A percentile compares a stretch with the other conserved stretches of the same genome.
Conservation (phyloP, 2,888 invertebrate genomes). For the Heterodera filipjevi region DNA sequence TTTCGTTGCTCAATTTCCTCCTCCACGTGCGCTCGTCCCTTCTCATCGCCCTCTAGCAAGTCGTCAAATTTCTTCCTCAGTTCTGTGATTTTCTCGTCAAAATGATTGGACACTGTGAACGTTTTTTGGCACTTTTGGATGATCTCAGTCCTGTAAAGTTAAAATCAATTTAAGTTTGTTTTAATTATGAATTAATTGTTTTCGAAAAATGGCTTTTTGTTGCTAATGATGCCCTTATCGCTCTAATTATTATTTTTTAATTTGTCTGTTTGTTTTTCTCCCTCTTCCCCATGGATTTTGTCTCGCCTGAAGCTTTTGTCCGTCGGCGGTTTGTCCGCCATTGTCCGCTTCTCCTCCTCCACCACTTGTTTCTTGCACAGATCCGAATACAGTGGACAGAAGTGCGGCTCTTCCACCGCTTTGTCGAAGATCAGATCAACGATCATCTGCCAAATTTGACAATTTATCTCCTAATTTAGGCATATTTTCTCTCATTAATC, state of each 20-base stretch:
- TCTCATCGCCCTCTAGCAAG: constrained; percentile 23
- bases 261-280: too few relatives aligned
- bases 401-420: constrained; percentile 51
- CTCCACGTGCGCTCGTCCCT: constrained; percentile 6
- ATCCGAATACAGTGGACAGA: constrained; percentile 49
- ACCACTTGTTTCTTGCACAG: constrained; percentile 42
- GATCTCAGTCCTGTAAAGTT: constrained; percentile 29
- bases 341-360: constrained; percentile 5
- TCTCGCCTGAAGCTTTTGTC: constrained; percentile 29
- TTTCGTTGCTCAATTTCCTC: constrained; percentile 34
- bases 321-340: constrained; percentile 13
- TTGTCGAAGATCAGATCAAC: constrained; percentile 48
- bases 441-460: neutral
- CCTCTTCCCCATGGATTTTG: neutral
- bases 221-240: neutral
- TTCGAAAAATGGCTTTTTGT: neutral
- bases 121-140: constrained; percentile 42
- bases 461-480: neutral
- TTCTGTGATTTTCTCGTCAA: constrained; percentile 35
- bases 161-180: too few relatives aligned
- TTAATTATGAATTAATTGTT: too few relatives aligned
- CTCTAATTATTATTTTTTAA: too few relatives aligned
- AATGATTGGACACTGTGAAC: constrained; percentile 35
- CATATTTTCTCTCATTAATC: neutral
- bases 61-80: constrained; percentile 34